These are phyloP conservation scores for Macropis europaea DNA, from an alignment of 2,888 invertebrate species.

Conservation along the genomic window DNA sequence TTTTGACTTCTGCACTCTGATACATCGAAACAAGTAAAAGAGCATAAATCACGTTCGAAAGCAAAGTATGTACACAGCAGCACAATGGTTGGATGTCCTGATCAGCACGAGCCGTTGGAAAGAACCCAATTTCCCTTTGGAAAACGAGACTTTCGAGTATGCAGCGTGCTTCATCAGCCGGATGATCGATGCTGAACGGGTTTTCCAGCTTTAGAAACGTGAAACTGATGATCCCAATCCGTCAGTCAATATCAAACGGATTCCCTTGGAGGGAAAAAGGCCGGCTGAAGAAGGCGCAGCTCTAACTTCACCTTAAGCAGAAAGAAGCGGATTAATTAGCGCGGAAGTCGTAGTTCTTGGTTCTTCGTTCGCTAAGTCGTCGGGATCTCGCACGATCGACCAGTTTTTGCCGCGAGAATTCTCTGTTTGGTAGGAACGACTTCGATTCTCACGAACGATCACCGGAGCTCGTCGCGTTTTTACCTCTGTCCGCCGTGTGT, in stretches of 20 bases:
- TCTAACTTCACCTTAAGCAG: slow-evolving; percentile 30
- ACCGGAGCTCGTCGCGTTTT: not conserved
- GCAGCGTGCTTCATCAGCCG: no score
- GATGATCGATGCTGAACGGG: not conserved
- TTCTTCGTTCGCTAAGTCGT: slow-evolving; percentile 46
- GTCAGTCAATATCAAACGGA: slow-evolving; percentile 18
- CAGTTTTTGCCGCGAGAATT: slow-evolving; percentile 42
- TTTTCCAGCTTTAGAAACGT: not conserved
- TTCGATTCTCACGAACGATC: slow-evolving; percentile 36
- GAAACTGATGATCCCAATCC: not conserved
- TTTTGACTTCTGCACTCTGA: no score
- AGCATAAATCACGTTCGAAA: no score
- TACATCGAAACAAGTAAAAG: no score
- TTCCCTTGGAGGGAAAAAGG: slow-evolving; percentile 6
- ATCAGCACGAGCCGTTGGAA: no score
- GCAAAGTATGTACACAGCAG: no score
- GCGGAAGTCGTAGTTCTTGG: slow-evolving; percentile 50
- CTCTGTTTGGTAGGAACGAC: slow-evolving; percentile 32
- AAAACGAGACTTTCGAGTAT: no score
- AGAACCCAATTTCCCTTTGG: no score
- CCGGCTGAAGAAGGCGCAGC: slow-evolving; percentile 17
- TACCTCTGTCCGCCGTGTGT: not conserved
- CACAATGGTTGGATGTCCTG: no score
- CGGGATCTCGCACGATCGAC: slow-evolving; percentile 39
- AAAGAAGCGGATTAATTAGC: slow-evolving; percentile 67